These are phyloP conservation scores for Acrobasis consociella DNA, from an alignment of 2,888 invertebrate species.

Conservation along the genomic window DNA sequence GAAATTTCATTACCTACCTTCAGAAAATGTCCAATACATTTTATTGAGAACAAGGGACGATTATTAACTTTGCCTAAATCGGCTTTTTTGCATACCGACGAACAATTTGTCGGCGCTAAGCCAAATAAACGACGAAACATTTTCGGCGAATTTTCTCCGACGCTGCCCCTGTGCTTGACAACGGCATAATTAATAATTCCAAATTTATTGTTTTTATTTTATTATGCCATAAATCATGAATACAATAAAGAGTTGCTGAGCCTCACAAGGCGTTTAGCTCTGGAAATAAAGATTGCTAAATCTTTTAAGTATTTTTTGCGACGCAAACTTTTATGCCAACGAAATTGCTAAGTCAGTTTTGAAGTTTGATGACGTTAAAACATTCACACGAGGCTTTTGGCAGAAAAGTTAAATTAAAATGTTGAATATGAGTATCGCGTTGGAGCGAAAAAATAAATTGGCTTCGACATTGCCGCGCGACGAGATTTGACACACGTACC, in stretches of 20 bases:
- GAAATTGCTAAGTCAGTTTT: slow-evolving; percentile 19
- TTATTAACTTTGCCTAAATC: slow-evolving; percentile 16
- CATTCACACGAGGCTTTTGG: slow-evolving; percentile 7
- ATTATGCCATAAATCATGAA: slow-evolving; percentile 20
- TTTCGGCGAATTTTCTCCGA: slow-evolving; percentile 16
- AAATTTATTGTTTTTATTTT: slow-evolving; percentile 21
- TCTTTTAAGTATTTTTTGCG: slow-evolving; percentile 14
- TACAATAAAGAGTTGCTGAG: slow-evolving; percentile 19
- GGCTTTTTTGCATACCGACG: slow-evolving; percentile 11
- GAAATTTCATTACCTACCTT: not conserved
- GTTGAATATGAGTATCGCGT: slow-evolving; percentile 2
- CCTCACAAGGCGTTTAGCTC: slow-evolving; percentile 1
- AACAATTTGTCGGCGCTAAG: slow-evolving; percentile 11
- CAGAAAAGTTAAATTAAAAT: slow-evolving; percentile 9
- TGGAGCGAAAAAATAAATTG: slow-evolving; percentile 2
- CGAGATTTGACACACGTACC: not conserved
- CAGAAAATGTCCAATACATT: slow-evolving; percentile 14
- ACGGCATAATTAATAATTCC: slow-evolving; percentile 18
- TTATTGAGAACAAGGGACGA: slow-evolving; percentile 12
- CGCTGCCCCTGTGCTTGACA: slow-evolving; percentile 19
- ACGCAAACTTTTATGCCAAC: slow-evolving; percentile 7
- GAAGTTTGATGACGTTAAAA: slow-evolving; percentile 14
- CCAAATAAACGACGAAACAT: slow-evolving; percentile 4
- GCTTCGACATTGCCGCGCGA: not conserved
- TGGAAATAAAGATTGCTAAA: slow-evolving; percentile 9